Evolutionary conservation across 2,113 vertebrate genomes (phyloP).

Genomic region (Lycocorax pyrrhopterus): DNA sequence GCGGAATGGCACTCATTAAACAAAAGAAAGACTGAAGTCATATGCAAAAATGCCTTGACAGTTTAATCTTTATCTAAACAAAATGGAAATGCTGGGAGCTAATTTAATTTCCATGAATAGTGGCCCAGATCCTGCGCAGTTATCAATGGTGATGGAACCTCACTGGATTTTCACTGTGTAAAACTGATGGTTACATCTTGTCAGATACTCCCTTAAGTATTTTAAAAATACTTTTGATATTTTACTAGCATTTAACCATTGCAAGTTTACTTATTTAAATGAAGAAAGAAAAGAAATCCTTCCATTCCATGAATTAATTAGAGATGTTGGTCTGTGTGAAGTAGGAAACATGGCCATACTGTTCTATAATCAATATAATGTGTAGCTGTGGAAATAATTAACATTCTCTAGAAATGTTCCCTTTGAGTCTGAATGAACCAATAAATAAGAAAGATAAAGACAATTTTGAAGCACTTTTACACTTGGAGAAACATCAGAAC

Average conservation of each 20-base stretch:
- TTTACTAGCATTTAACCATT: not conserved
- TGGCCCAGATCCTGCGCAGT: not conserved
- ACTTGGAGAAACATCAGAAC: not conserved
- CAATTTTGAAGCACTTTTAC: not conserved
- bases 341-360: not conserved
- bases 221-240: not conserved
- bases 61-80: not conserved
- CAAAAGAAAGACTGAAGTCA: not conserved
- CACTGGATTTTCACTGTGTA: not conserved
- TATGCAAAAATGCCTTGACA: not conserved
- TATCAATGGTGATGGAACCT: not conserved
- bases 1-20: not conserved
- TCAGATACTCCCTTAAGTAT: not conserved
- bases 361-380: not conserved
- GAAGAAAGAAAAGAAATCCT: not conserved
- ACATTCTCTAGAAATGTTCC: not conserved
- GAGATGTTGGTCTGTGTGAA: not conserved
- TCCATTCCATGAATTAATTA: not conserved
- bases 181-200: not conserved
- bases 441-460: not conserved
- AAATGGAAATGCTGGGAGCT: not conserved
- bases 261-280: not conserved
- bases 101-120: not conserved
- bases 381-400: not conserved
- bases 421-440: not conserved